phyloP scores from a whole-genome alignment of 2,797 vertebrate genomes.

The Sebastes diploproa region DNA sequence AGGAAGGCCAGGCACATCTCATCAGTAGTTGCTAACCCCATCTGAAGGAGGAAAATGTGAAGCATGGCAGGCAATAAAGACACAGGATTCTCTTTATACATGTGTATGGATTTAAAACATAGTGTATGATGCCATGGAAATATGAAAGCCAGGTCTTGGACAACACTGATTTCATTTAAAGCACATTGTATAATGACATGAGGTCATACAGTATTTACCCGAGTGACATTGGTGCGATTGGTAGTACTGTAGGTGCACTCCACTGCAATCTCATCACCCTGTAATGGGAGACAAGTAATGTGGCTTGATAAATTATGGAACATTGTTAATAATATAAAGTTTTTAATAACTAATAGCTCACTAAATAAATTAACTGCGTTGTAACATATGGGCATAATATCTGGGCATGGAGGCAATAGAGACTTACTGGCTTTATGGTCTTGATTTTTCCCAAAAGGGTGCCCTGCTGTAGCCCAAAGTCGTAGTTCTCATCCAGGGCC shows the following conservation, averaged over 20 bases:
- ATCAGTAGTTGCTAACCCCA: slow-evolving; percentile 67
- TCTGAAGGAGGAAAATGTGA: slow-evolving; percentile 48
- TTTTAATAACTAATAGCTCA: not conserved
- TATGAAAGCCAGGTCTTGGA: not conserved
- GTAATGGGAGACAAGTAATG: slow-evolving; percentile 5
- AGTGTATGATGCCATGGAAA: not conserved
- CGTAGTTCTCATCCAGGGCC: slow-evolving; percentile 60
- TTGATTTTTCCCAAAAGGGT: slow-evolving; percentile 69
- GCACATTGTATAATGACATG: not conserved
- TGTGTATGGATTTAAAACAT: not conserved
- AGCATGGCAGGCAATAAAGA: not conserved
- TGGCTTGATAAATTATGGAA: not conserved
- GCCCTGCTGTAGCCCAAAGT: slow-evolving; percentile 72
- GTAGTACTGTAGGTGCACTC: slow-evolving; percentile 79
- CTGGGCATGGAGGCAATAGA: not conserved
- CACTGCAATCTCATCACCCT: slow-evolving; percentile 79
- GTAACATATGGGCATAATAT: not conserved
- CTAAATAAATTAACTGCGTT: not conserved
- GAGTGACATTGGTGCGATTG: slow-evolving; percentile 56
- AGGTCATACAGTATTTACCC: not conserved
- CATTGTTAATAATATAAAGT: not conserved
- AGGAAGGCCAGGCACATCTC: slow-evolving; percentile 84
- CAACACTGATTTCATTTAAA: not conserved
- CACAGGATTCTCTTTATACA: not conserved
- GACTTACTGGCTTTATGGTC: slow-evolving; percentile 68